Percentiles rank a stretch among this genome's conserved stretches.
These are phyloP conservation scores for Pteronura brasiliensis DNA, from an alignment of 2,113 vertebrate genomes.

Conservation along the genomic window DNA sequence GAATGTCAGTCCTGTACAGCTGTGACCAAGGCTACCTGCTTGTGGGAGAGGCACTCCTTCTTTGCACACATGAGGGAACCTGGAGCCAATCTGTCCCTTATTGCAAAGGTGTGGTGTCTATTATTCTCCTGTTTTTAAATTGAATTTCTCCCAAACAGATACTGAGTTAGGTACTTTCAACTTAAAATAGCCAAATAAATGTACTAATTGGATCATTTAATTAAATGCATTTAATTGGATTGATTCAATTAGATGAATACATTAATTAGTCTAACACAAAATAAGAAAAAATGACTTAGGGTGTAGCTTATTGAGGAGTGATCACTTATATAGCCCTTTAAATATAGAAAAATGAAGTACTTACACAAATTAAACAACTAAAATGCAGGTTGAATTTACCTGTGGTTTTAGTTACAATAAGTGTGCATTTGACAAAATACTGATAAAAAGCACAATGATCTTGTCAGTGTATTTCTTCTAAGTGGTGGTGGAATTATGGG, in stretches of 20 bases:
- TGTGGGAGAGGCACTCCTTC: slow-evolving; percentile 47
- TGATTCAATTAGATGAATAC: not conserved
- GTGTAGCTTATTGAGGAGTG: not conserved
- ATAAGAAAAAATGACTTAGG: not conserved
- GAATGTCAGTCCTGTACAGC: slow-evolving; percentile 73
- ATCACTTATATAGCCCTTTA: not conserved
- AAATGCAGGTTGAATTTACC: not conserved
- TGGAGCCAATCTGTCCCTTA: slow-evolving; percentile 70
- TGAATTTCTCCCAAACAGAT: not conserved
- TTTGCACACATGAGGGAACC: slow-evolving; percentile 61
- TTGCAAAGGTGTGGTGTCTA: not conserved
- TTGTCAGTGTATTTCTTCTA: not conserved
- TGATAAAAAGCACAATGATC: not conserved
- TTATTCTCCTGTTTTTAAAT: not conserved
- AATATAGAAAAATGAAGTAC: not conserved
- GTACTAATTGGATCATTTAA: not conserved
- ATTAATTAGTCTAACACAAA: not conserved
- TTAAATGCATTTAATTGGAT: not conserved
- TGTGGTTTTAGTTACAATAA: not conserved
- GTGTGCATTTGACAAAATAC: not conserved
- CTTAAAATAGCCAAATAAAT: slow-evolving; percentile 6
- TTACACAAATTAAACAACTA: slow-evolving; percentile 6
- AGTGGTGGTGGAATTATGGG: not conserved
- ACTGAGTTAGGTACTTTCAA: not conserved
- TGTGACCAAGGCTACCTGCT: slow-evolving; percentile 76